These are phyloP conservation scores for Triops cancriformis DNA, from an alignment of 1,140 invertebrate species.

Conservation along the genomic window DNA sequence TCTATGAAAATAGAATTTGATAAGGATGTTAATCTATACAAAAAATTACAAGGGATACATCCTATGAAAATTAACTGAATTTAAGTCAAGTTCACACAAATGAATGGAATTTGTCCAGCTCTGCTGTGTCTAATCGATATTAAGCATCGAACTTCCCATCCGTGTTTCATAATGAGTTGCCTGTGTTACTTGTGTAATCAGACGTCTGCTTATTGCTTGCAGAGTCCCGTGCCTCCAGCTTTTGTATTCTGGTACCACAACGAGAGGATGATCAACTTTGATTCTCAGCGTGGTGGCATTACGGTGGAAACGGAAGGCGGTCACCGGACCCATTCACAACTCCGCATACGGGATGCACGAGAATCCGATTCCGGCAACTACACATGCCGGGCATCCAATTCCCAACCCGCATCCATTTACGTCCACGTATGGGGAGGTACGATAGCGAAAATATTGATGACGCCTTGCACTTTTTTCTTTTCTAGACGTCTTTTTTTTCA, in stretches of 20 bases:
- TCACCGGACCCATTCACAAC: conserved; percentile 64
- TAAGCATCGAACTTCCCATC: too few relatives aligned
- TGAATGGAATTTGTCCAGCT: too few relatives aligned
- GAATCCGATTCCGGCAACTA: conserved; percentile 38
- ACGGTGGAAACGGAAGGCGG: conserved; percentile 76
- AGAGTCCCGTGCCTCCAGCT: conserved; percentile 79
- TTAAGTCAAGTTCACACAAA: too few relatives aligned
- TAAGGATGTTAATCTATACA: too few relatives aligned
- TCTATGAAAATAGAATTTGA: too few relatives aligned
- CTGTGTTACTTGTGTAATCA: background rate
- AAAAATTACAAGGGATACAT: too few relatives aligned
- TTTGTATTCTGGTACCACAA: conserved; percentile 89
- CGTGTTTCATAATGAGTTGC: too few relatives aligned
- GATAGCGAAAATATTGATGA: conserved; percentile 20
- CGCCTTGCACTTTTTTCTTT: background rate
- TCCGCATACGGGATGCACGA: conserved; percentile 42
- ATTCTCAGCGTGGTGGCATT: conserved; percentile 70
- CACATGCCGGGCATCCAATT: conserved; percentile 43
- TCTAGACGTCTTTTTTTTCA: too few relatives aligned
- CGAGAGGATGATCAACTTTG: conserved; percentile 85
- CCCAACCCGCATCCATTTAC: conserved; percentile 42
- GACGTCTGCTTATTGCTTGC: conserved; percentile 36
- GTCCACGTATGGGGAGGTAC: conserved; percentile 40
- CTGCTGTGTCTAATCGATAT: too few relatives aligned
- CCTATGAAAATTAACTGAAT: too few relatives aligned